Evolutionary conservation across 2,888 invertebrate genomes (phyloP).

Genomic region (Atrina japonica): DNA sequence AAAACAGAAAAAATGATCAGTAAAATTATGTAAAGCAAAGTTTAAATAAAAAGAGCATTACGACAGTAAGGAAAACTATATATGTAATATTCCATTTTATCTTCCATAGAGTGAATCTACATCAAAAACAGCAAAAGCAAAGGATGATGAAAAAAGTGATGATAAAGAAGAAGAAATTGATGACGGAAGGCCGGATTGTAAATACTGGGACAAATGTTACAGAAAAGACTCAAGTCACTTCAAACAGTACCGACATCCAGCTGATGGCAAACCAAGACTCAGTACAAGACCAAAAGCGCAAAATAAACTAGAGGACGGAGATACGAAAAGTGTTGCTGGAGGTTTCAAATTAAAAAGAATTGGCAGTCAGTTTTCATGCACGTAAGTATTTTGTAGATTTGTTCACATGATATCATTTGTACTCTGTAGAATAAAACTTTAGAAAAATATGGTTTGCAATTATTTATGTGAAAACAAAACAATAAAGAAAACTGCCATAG

Average conservation of each 20-base stretch:
- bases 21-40: too few relatives aligned
- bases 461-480: neutral
- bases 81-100: too few relatives aligned
- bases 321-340: conserved; percentile 61
- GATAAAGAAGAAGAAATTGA: conserved; percentile 15
- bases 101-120: too few relatives aligned
- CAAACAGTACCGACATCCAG: conserved; percentile 85
- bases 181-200: conserved; percentile 81
- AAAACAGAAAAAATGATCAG: too few relatives aligned
- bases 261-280: conserved; percentile 79
- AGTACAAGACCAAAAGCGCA: conserved; percentile 54
- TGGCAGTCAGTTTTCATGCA: conserved; percentile 72
- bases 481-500: too few relatives aligned
- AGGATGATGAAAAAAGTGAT: conserved; percentile 17
- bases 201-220: conserved; percentile 85
- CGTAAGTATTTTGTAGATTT: conserved; percentile 62
- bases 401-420: too few relatives aligned
- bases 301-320: conserved; percentile 67
- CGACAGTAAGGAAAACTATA: too few relatives aligned
- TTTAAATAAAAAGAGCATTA: too few relatives aligned
- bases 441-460: neutral
- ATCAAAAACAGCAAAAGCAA: neutral
- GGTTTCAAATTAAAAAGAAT: conserved; percentile 67
- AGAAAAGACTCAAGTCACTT: conserved; percentile 85
- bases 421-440: neutral